Evolutionary conservation across 2,888 invertebrate genomes (phyloP).

Genomic region (Ashinkailepas kermadecensis): DNA sequence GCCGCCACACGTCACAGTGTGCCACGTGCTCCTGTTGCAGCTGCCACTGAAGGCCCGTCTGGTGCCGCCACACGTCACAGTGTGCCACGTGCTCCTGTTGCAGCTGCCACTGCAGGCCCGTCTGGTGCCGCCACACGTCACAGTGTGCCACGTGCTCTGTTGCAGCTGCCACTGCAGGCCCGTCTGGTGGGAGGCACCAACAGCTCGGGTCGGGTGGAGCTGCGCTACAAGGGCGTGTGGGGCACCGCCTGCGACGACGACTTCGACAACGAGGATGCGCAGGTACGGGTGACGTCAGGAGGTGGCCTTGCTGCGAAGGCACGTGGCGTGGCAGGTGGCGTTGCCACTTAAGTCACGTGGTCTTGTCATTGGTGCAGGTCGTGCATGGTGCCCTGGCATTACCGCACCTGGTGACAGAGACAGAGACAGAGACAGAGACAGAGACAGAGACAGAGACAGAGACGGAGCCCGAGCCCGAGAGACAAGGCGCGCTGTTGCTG

Average conservation of each 20-base stretch:
- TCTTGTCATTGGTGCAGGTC: too few species aligned
- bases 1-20: too few species aligned
- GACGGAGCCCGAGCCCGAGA: too few species aligned
- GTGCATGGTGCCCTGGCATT: too few species aligned
- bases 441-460: too few species aligned
- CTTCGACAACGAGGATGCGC: constrained; percentile 57
- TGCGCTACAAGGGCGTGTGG: constrained; percentile 60
- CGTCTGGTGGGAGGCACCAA: constrained; percentile 50
- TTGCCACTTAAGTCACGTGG: too few species aligned
- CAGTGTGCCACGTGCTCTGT: neutral
- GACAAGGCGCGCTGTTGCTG: too few species aligned
- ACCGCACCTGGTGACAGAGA: too few species aligned
- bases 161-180: constrained; percentile 50
- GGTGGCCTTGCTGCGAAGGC: too few species aligned
- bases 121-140: too few species aligned
- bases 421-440: too few species aligned
- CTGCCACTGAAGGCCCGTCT: constrained; percentile 51
- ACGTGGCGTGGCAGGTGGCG: neutral
- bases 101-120: constrained; percentile 51
- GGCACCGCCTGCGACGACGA: constrained; percentile 73
- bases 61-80: too few species aligned
- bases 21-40: constrained; percentile 38
- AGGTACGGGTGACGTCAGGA: constrained; percentile 32
- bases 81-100: constrained; percentile 1
- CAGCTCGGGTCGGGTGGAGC: constrained; percentile 60